Percentiles rank a stretch among this genome's conserved stretches.
Evolutionary conservation across 2,888 invertebrate genomes (phyloP).

Genomic region (Acanthosepion pharaonis): DNA sequence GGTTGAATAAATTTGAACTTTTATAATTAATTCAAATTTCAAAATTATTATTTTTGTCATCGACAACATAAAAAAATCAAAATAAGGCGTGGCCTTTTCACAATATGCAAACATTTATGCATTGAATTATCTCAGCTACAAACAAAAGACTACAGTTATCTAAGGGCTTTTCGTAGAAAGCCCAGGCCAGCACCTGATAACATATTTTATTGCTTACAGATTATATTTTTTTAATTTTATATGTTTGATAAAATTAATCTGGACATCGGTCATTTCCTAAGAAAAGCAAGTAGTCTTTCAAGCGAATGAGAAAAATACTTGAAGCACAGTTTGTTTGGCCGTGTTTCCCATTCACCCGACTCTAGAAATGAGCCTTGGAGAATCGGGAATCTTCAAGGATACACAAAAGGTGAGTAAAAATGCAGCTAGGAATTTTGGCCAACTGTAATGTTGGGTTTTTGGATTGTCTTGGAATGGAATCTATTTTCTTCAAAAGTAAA

Average conservation of each 20-base stretch:
- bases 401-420: neutral
- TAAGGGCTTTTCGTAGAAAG: no score
- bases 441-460: neutral
- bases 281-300: neutral
- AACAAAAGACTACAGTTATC: no score
- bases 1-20: no score
- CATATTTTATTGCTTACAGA: no score
- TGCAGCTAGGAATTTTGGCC: neutral
- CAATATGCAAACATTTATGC: no score
- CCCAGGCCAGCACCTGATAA: no score
- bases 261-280: neutral
- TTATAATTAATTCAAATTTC: no score
- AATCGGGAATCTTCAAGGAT: slow-evolving; percentile 33
- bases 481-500: neutral
- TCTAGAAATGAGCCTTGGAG: neutral
- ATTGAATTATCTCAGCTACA: no score
- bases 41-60: no score
- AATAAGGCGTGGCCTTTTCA: no score
- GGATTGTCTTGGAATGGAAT: neutral
- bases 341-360: neutral
- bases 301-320: neutral
- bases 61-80: no score
- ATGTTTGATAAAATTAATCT: neutral
- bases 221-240: neutral
- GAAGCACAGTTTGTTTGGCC: neutral